These are phyloP conservation scores for Epizoanthus stellaris DNA, from an alignment of 92 coral and sea anemone genomes.

Conservation along the genomic window DNA sequence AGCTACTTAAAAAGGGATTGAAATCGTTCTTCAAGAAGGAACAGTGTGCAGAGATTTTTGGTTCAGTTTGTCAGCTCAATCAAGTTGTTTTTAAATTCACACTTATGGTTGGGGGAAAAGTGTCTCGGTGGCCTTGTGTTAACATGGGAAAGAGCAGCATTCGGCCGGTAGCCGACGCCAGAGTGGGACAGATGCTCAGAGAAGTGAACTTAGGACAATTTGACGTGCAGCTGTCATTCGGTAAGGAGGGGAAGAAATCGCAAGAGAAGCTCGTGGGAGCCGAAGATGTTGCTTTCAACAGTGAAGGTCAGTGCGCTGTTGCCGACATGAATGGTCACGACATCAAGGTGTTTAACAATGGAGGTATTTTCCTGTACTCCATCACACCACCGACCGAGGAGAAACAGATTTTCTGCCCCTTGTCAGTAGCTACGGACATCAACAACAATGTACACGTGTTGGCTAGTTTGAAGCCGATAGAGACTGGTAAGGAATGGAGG, in stretches of 20 bases:
- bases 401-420: slow-evolving; percentile 16
- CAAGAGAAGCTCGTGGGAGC: slow-evolving; percentile 23
- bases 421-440: slow-evolving; percentile 35
- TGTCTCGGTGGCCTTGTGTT: slow-evolving; percentile 27
- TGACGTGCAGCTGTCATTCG: slow-evolving; percentile 8
- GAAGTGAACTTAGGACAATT: slow-evolving; percentile 21
- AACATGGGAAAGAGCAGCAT: slow-evolving; percentile 9
- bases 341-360: slow-evolving; percentile 16
- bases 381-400: slow-evolving; percentile 5
- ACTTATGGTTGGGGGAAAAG: slow-evolving; percentile 13
- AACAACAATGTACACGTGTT: slow-evolving; percentile 12
- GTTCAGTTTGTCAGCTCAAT: slow-evolving; percentile 32
- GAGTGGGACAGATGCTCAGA: slow-evolving; percentile 29
- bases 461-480: slow-evolving; percentile 15
- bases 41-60: slow-evolving; percentile 32
- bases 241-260: slow-evolving; percentile 1
- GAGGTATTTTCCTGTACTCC: slow-evolving; percentile 11
- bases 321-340: slow-evolving; percentile 18
- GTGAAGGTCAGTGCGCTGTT: slow-evolving; percentile 11
- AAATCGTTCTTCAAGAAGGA: slow-evolving; percentile 37
- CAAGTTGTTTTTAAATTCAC: slow-evolving; percentile 12
- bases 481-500: slow-evolving; percentile 37
- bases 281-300: slow-evolving; percentile 26
- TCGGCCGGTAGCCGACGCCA: slow-evolving; percentile 37
- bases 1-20: slow-evolving; percentile 19